A percentile compares a stretch with the other conserved stretches of the same genome.
Evolutionary conservation across 2,888 invertebrate species (phyloP).

Genomic region (Chironomus riparius): DNA sequence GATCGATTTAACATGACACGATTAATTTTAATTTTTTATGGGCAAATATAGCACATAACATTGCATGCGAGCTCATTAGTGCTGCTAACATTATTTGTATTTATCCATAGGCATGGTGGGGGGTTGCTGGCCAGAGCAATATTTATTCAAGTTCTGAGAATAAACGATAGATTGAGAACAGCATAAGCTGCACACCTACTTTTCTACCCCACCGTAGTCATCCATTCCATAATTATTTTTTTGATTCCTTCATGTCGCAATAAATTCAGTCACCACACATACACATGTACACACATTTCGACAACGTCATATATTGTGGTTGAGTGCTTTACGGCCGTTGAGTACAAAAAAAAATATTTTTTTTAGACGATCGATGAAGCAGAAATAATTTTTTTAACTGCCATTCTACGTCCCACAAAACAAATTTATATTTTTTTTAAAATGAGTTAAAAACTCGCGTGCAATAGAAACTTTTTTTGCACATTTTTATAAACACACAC

Average conservation of each 20-base stretch:
- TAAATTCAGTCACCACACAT: too few relatives aligned
- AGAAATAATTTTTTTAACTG: too few relatives aligned
- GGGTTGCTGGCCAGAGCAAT: not conserved
- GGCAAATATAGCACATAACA: not conserved
- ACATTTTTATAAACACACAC: too few relatives aligned
- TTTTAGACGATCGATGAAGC: not conserved
- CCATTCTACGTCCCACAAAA: too few relatives aligned
- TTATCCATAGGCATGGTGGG: not conserved
- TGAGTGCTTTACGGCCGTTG: not conserved
- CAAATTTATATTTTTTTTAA: too few relatives aligned
- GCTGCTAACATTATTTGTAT: not conserved
- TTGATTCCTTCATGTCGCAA: too few relatives aligned
- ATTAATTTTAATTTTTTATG: not conserved
- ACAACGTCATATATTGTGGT: not conserved
- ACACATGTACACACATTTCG: too few relatives aligned
- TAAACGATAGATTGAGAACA: not conserved
- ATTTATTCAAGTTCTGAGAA: not conserved
- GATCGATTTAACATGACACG: not conserved
- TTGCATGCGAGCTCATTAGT: slow-evolving; percentile 1
- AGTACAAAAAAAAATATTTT: not conserved
- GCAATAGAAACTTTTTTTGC: too few relatives aligned
- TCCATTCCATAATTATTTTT: too few relatives aligned
- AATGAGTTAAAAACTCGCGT: too few relatives aligned
- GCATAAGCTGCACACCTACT: not conserved
- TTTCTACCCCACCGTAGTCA: not conserved